Evolutionary conservation across 37 sponge, comb jelly and placozoan genomes (phyloP).

Genomic region (Bolinopsis microptera): DNA sequence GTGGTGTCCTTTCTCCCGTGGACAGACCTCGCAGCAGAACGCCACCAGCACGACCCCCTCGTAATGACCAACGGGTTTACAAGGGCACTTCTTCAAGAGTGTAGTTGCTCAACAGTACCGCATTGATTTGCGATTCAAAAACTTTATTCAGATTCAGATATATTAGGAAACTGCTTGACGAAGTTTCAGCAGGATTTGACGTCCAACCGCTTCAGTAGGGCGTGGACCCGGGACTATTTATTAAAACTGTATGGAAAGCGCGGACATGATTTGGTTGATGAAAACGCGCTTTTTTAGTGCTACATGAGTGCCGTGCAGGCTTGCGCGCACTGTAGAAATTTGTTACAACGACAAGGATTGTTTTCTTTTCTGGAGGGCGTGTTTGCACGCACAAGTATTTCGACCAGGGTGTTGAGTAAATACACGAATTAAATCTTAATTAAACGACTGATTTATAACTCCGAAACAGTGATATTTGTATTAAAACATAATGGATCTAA

Average conservation of each 20-base stretch:
- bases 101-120: neutral
- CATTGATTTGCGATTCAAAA: slow-evolving; percentile 65
- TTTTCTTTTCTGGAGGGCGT: neutral
- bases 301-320: neutral
- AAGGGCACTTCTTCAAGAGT: slow-evolving; percentile 50
- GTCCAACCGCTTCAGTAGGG: slow-evolving; percentile 2
- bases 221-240: slow-evolving; percentile 48
- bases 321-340: slow-evolving; percentile 60
- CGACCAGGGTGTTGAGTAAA: neutral
- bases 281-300: slow-evolving; percentile 36
- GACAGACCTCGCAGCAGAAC: slow-evolving; percentile 33
- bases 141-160: slow-evolving; percentile 57
- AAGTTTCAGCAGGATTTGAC: neutral
- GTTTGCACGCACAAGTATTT: neutral
- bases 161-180: slow-evolving; percentile 31
- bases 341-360: neutral
- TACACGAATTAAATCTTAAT: slow-evolving; percentile 1
- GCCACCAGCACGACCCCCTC: slow-evolving; percentile 55
- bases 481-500: slow-evolving; percentile 48
- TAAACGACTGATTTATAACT: slow-evolving; percentile 11
- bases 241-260: slow-evolving; percentile 54
- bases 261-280: neutral
- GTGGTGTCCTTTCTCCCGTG: slow-evolving; percentile 47
- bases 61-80: slow-evolving; percentile 35
- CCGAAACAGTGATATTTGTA: slow-evolving; percentile 21